Conservation (phyloP, 2,113 vertebrate genomes). For the Labrus mixtus region DNA sequence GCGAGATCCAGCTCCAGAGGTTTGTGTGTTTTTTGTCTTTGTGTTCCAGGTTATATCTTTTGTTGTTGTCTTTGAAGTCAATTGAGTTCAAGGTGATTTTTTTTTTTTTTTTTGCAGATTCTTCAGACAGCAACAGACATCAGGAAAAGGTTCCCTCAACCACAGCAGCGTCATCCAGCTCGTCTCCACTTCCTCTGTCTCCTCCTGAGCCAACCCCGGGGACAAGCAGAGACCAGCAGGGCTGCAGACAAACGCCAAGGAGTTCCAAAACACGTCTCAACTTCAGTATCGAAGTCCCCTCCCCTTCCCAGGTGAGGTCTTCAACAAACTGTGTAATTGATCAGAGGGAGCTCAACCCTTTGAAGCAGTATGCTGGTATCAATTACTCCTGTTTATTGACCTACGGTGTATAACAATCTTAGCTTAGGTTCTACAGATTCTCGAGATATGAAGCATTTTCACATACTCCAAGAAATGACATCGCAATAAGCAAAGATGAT, state of each 20-base stretch:
- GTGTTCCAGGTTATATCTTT: neutral
- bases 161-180: conserved; percentile 67
- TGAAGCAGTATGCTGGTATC: too few relatives aligned
- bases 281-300: conserved; percentile 93
- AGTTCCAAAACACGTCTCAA: conserved; percentile 86
- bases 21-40: conserved; percentile 18
- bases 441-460: too few relatives aligned
- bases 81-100: conserved; percentile 33
- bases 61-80: conserved; percentile 2
- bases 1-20: conserved; percentile 46
- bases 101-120: too few relatives aligned
- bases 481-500: too few relatives aligned
- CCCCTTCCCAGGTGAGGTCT: conserved; percentile 92
- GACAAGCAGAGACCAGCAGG: conserved; percentile 78
- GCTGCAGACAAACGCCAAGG: conserved; percentile 81
- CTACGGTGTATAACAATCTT: too few relatives aligned
- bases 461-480: too few relatives aligned
- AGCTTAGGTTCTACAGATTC: too few relatives aligned
- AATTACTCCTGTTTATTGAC: too few relatives aligned
- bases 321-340: neutral
- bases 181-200: conserved; percentile 63
- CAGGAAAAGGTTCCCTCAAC: conserved; percentile 78
- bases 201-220: conserved; percentile 81
- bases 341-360: too few relatives aligned
- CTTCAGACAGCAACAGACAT: conserved; percentile 75